A percentile compares a stretch with the other conserved stretches of the same genome.
phyloP scores from a whole-genome alignment of 2,888 invertebrate species.

The Hedychridium roseum region DNA sequence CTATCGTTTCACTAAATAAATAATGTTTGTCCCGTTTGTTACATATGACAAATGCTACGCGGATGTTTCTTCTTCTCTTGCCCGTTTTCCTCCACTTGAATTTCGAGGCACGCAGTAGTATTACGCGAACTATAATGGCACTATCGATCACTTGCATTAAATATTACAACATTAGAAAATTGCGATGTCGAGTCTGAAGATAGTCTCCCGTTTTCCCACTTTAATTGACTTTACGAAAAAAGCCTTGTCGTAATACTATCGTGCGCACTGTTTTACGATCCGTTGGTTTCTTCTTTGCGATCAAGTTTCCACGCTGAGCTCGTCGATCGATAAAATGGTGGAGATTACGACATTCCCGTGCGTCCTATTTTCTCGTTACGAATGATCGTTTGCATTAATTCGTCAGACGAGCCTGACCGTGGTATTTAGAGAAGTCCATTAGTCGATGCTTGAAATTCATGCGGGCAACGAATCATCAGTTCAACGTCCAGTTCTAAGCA shows the following conservation, averaged over 20 bases:
- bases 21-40: neutral
- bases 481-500: constrained; percentile 6
- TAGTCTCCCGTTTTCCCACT: constrained; percentile 35
- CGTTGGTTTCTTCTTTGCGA: neutral
- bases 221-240: constrained; percentile 44
- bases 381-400: constrained; percentile 22
- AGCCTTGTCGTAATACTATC: constrained; percentile 36
- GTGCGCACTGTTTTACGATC: constrained; percentile 16
- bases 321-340: constrained; percentile 39
- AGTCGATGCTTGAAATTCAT: constrained; percentile 7
- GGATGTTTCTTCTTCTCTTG: constrained; percentile 4
- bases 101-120: constrained; percentile 36
- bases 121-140: constrained; percentile 43
- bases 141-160: constrained; percentile 45
- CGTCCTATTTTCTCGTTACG: constrained; percentile 6
- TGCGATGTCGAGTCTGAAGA: constrained; percentile 40
- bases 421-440: too few species aligned
- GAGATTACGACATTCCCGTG: constrained; percentile 43
- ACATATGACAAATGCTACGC: constrained; percentile 5
- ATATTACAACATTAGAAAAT: constrained; percentile 46
- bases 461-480: constrained; percentile 12
- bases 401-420: constrained; percentile 22
- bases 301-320: constrained; percentile 4
- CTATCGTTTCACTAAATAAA: constrained; percentile 2
- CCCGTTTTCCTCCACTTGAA: too few species aligned